Percentiles rank a stretch among this genome's conserved stretches.
These are phyloP conservation scores for Pitangus sulphuratus DNA, from an alignment of 2,797 vertebrate species.

Conservation along the genomic window DNA sequence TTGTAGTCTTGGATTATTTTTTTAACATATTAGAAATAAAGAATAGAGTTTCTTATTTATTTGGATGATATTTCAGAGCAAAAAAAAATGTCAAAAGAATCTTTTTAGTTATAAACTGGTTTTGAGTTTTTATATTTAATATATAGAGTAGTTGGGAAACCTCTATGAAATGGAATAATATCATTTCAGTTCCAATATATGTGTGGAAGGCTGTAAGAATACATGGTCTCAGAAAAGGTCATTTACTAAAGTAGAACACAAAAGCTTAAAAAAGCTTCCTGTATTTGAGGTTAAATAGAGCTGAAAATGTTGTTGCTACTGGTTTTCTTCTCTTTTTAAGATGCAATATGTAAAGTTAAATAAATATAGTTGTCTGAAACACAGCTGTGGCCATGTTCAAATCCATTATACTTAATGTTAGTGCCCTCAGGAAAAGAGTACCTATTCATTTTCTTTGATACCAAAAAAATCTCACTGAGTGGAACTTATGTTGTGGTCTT, in stretches of 20 bases:
- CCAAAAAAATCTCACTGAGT: neutral
- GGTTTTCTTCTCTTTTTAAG: neutral
- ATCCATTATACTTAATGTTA: neutral
- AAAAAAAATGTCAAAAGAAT: neutral
- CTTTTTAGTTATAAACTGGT: neutral
- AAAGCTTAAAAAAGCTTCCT: neutral
- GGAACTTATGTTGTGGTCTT: neutral
- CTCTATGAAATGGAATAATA: neutral
- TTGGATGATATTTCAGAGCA: neutral
- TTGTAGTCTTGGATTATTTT: neutral
- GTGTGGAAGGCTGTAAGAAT: neutral
- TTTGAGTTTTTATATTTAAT: neutral
- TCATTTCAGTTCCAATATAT: neutral
- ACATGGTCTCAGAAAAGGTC: neutral
- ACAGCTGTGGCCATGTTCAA: neutral
- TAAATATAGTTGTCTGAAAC: neutral
- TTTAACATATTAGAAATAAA: neutral
- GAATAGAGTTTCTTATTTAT: neutral
- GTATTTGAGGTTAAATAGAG: constrained; percentile 15
- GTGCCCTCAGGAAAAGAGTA: neutral
- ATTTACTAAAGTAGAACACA: neutral
- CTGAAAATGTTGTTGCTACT: constrained; percentile 5
- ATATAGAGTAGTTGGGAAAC: neutral
- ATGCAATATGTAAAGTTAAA: neutral
- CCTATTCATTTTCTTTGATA: neutral